A percentile compares a stretch with the other conserved stretches of the same genome.
These are phyloP conservation scores for Haplochromis burtoni DNA, from an alignment of 2,113 vertebrate genomes.

Conservation along the genomic window DNA sequence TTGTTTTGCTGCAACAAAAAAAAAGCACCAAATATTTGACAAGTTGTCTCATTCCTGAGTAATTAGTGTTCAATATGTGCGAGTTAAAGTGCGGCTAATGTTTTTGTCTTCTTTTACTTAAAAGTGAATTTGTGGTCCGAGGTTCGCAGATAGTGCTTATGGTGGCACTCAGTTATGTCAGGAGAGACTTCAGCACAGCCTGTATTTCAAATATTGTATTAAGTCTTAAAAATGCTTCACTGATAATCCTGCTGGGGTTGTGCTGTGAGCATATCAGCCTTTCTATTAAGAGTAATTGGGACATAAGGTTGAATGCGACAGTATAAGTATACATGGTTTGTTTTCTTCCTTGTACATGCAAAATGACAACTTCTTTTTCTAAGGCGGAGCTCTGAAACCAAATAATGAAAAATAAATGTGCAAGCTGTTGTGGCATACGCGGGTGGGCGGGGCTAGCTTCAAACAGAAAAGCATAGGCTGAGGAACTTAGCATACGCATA, in stretches of 20 bases:
- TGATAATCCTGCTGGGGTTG: background rate
- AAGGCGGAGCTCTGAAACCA: background rate
- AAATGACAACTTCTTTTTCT: background rate
- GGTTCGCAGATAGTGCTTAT: too few species aligned
- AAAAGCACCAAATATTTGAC: background rate
- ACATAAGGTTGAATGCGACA: background rate
- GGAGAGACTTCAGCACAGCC: background rate
- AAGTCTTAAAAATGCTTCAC: background rate
- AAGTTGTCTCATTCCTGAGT: background rate
- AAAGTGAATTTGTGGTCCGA: background rate
- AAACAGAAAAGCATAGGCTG: background rate
- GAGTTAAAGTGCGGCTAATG: background rate
- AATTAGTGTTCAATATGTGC: background rate
- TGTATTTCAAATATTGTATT: background rate
- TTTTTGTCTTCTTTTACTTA: background rate
- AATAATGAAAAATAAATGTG: background rate
- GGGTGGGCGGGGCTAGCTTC: background rate
- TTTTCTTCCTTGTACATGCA: background rate
- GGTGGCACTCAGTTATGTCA: rapidly evolving
- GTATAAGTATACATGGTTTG: background rate
- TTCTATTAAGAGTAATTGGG: background rate
- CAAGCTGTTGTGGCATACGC: background rate
- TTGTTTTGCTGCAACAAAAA: background rate
- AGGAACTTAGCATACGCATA: background rate
- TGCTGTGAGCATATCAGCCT: background rate